Evolutionary conservation across 1,140 invertebrate species (phyloP), one percentile per base, ranked within the genome.

Genomic region (Colletes gigas): DNA sequence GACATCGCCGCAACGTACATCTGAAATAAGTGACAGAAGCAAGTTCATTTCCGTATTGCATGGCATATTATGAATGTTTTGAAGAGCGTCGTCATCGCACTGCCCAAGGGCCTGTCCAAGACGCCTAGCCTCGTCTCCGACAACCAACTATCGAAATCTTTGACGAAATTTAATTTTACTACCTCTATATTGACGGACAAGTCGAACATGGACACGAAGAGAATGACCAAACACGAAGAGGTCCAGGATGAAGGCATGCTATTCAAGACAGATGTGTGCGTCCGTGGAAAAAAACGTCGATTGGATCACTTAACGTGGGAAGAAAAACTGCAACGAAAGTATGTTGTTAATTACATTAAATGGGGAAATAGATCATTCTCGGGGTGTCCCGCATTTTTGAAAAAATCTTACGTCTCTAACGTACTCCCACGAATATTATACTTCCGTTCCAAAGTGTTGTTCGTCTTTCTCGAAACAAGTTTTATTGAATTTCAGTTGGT

Each of bases 311-410:
- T 97, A 4, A 95, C 96, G 44, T 97, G 96, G 95, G 97, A 97
- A 90, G 96, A 97, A 92, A 97, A 97, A 90, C 93, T 97, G 78
- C 96, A 97, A 90, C 94, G 97, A 90, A 97, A 97, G 97, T 97
- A 94, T 94, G 96, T 95, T 41, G 17, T 66, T 41, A 10, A n/a
- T 8, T 8, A 9, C 4, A 4, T 15, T 60, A 0, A 12, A 30
- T 30, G 3, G 7, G 7, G 10, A 12, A 30, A 60, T 30, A 12
- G 19, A 3, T 59, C 3, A 10, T 9, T 60, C 63, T 30, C 30
- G 30, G 30, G 30, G 1, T 30, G 30, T 30, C 30, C 30, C 2
- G 30, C 30, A 30, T 30, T 30, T 30, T 30, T 30, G 1, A 30
- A 0, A 30, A 30, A 30, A 30, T 30, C 30, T 30, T 30, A 30